Evolutionary conservation across 2,797 vertebrate genomes (phyloP).

Genomic region (Craterocephalus amniculus): DNA sequence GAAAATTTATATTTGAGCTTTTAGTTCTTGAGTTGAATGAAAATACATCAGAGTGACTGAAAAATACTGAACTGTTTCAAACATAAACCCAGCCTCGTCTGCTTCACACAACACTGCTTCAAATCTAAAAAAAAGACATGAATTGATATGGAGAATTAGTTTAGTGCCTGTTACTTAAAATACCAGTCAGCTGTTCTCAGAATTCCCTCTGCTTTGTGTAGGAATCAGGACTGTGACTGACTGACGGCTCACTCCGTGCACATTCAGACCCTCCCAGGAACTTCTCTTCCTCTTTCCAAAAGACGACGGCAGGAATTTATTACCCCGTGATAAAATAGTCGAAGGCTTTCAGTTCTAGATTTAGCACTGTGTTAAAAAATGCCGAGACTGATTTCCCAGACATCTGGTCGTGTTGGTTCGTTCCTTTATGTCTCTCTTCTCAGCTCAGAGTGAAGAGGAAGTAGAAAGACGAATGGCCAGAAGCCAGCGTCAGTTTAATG

Average conservation of each 20-base stretch:
- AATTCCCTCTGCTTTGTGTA: conserved; percentile 29
- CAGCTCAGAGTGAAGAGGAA: conserved; percentile 12
- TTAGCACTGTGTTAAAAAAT: conserved; percentile 32
- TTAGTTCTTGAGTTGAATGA: neutral
- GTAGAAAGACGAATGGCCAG: conserved; percentile 8
- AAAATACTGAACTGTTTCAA: conserved; percentile 19
- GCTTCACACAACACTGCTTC: conserved; percentile 36
- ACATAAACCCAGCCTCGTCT: conserved; percentile 19
- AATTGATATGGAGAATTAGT: conserved; percentile 46
- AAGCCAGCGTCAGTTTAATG: conserved; percentile 18
- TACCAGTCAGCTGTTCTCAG: conserved; percentile 40
- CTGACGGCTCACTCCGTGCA: conserved; percentile 49
- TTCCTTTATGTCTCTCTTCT: conserved; percentile 29
- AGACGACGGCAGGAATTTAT: conserved; percentile 39
- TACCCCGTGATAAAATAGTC: conserved; percentile 17
- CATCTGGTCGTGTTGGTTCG: conserved; percentile 19
- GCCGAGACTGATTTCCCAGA: conserved; percentile 17
- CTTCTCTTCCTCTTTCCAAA: conserved; percentile 8
- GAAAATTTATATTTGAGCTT: conserved; percentile 14
- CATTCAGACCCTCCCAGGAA: conserved; percentile 22
- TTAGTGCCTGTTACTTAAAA: conserved; percentile 56
- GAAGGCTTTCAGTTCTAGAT: conserved; percentile 29
- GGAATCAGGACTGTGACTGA: conserved; percentile 48
- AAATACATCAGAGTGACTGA: conserved; percentile 1
- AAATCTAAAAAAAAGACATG: conserved; percentile 23